Percentiles rank a stretch among this genome's conserved stretches.
Evolutionary conservation across 1,140 invertebrate species (phyloP).

Genomic region (Cotesia chilonis): DNA sequence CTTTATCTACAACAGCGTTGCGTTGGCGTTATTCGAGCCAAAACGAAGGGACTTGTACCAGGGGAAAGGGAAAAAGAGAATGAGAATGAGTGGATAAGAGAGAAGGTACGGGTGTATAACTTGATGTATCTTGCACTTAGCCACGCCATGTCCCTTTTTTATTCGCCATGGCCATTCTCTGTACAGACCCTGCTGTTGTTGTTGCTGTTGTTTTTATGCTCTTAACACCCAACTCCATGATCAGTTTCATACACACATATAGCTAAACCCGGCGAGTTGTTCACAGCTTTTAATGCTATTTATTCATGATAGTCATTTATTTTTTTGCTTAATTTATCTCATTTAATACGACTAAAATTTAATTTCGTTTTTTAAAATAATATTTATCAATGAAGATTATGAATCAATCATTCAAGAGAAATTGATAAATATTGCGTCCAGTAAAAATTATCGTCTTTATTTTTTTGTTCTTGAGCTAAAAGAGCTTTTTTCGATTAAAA

Average conservation of each 20-base stretch:
- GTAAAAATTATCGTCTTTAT: too few relatives aligned
- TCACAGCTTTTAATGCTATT: neutral
- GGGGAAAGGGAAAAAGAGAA: neutral
- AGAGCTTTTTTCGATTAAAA: too few relatives aligned
- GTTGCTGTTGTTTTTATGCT: constrained; percentile 34
- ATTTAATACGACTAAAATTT: too few relatives aligned
- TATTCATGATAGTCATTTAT: neutral
- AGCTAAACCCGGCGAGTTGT: neutral
- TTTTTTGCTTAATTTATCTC: too few relatives aligned
- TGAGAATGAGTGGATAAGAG: constrained; percentile 26
- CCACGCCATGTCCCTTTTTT: constrained; percentile 47
- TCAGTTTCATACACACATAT: constrained; percentile 9
- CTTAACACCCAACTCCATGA: constrained; percentile 32
- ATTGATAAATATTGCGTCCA: too few relatives aligned
- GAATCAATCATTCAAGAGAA: too few relatives aligned
- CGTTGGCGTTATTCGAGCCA: constrained; percentile 60
- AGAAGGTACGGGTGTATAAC: constrained; percentile 53
- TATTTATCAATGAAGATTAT: too few relatives aligned
- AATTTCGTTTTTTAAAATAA: too few relatives aligned
- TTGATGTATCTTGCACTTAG: constrained; percentile 65
- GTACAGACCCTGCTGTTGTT: constrained; percentile 29
- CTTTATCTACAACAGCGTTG: constrained; percentile 63
- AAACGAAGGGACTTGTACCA: constrained; percentile 32
- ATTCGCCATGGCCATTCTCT: constrained; percentile 31
- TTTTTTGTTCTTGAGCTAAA: too few relatives aligned